Evolutionary conservation across 2,797 vertebrate genomes (phyloP), one percentile per base, ranked within the genome.

Genomic region (Onychomys leucogaster): DNA sequence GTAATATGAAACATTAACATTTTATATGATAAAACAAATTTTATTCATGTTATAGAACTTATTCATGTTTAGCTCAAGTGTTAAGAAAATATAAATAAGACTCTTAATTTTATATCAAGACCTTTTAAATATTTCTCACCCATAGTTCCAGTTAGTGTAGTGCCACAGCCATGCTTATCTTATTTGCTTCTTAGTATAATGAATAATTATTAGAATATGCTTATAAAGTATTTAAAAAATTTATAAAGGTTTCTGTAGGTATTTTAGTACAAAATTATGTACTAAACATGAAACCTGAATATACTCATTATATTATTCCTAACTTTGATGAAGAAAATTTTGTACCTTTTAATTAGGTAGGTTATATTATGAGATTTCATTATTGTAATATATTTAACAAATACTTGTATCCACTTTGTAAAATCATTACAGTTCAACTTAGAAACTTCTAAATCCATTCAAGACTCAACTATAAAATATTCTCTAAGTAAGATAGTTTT

Each of bases 141-240:
- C 82, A 73, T 92, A 32, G 14, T 49, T 95, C 94, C 27, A 93
- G 65, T 69, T 92, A 87, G 32, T 63, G 4, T 80, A 93, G 11
- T 90, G 25, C 25, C 46, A 95, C 27, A 89, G 87, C n/a, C 81
- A 19, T 95, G 86, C 32, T 76, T 96, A 69, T 88, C 32, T 49
- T 87, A 96, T 93, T 49, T 76, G n/a, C 78, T 93, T 95, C n/a
- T 93, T 86, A 91, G 32, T 69, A 94, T 89, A 96, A 90, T 92
- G 43, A 78, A 69, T 85, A 95, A 92, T 85, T 96, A 78, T 89
- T 91, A 96, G 2, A 92, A 73, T 90, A 91, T 90, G 43, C 69
- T 81, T 91, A 89, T 82, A 90, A 95, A 25, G 8, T 12, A 92
- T 78, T 49, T 80, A 14, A 93, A 43, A 87, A 86, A 95, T 97